Percentiles rank a stretch among this genome's conserved stretches.
Evolutionary conservation across 2,888 invertebrate genomes (phyloP).

Genomic region (Ennomos erosarius): DNA sequence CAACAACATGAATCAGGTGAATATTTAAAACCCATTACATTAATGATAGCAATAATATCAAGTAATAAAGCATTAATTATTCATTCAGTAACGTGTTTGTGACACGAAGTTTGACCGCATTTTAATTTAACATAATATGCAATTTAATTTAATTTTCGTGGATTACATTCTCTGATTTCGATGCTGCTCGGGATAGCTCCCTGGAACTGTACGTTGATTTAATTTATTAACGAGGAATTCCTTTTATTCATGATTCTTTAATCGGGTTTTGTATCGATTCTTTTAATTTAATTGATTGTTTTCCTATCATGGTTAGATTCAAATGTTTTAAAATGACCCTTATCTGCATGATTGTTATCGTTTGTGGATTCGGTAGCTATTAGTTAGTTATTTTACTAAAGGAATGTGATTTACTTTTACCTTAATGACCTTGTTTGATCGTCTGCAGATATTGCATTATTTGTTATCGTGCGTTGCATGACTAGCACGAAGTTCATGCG

Average conservation of each 20-base stretch:
- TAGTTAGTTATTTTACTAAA: conserved; percentile 35
- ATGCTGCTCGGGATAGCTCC: conserved; percentile 73
- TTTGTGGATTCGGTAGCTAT: conserved; percentile 25
- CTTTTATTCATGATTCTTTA: conserved; percentile 40
- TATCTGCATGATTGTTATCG: conserved; percentile 35
- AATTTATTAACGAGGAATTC: conserved; percentile 35
- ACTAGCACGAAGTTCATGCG: conserved; percentile 11
- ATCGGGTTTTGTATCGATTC: conserved; percentile 39
- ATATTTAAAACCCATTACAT: conserved; percentile 32
- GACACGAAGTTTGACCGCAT: conserved; percentile 34
- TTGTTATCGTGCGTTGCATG: conserved; percentile 22
- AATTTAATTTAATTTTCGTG: conserved; percentile 53
- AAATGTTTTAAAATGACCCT: conserved; percentile 42
- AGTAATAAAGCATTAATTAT: conserved; percentile 36
- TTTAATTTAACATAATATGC: conserved; percentile 43
- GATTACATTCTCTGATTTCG: conserved; percentile 62
- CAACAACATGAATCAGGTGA: conserved; percentile 89
- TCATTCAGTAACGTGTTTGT: conserved; percentile 39
- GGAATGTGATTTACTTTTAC: conserved; percentile 25
- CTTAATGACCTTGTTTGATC: conserved; percentile 12
- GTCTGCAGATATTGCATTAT: background rate
- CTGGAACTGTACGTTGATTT: conserved; percentile 76
- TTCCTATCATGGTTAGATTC: conserved; percentile 31
- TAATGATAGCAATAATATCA: conserved; percentile 31
- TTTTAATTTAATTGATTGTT: conserved; percentile 41